A percentile compares a stretch with the other conserved stretches of the same genome.
Conservation (phyloP, 2,888 invertebrate genomes). For the Anthrax anthrax region DNA sequence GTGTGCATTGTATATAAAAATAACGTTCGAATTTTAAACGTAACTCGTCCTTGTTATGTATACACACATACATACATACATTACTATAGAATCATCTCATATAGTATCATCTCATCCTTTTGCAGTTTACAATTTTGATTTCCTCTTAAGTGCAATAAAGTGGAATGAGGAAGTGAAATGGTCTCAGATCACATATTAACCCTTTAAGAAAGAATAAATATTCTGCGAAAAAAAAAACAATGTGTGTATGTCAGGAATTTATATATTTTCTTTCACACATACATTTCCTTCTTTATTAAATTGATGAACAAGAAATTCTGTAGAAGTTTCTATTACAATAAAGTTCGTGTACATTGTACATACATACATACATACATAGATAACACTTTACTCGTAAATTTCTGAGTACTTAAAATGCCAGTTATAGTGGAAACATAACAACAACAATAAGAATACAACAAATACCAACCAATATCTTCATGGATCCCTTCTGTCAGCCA, state of each 20-base stretch:
- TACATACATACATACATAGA: no score
- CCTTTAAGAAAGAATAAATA: not conserved
- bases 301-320: not conserved
- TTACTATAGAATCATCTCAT: not conserved
- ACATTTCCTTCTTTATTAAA: not conserved
- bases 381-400: not conserved
- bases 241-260: no score
- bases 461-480: no score
- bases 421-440: no score
- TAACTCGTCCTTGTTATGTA: slow-evolving; percentile 5
- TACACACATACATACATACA: no score
- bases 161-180: slow-evolving; percentile 5
- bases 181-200: not conserved
- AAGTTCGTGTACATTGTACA: no score
- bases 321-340: not conserved
- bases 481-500: not conserved
- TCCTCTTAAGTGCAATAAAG: slow-evolving; percentile 5
- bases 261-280: slow-evolving; percentile 1
- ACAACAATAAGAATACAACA: no score
- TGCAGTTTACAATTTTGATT: slow-evolving; percentile 1
- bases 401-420: no score
- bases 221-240: not conserved
- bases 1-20: no score
- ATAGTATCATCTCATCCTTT: slow-evolving; percentile 1
- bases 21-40: no score